A percentile compares a stretch with the other conserved stretches of the same genome.
phyloP scores from a whole-genome alignment of 2,888 invertebrate genomes.

The Scaptomyza polygonia region DNA sequence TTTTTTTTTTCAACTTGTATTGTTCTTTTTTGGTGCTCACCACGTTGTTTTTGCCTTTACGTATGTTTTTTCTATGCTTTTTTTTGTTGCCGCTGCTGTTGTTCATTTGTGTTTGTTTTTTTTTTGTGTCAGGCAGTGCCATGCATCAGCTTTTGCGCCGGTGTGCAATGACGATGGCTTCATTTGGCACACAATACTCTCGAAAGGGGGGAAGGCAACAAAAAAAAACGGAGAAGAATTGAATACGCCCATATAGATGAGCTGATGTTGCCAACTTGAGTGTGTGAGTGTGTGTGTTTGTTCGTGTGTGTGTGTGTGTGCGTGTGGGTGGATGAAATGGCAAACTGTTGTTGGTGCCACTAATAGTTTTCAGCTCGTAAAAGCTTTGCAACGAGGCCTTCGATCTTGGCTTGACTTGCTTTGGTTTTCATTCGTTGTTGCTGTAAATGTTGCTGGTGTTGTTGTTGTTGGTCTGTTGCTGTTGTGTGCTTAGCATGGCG shows the following conservation, averaged over 20 bases:
- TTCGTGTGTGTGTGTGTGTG: slow-evolving; percentile 7
- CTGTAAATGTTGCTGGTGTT: neutral
- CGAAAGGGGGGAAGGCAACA: neutral
- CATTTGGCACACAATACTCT: slow-evolving; percentile 49
- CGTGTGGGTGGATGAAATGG: slow-evolving; percentile 14
- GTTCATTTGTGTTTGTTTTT: slow-evolving; percentile 6
- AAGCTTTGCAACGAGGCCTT: slow-evolving; percentile 67
- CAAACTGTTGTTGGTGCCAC: slow-evolving; percentile 57
- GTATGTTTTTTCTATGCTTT: too few species aligned
- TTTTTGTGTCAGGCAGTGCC: slow-evolving; percentile 34
- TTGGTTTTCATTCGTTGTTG: slow-evolving; percentile 18
- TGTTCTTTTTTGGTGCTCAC: slow-evolving; percentile 20
- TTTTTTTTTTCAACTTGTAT: neutral
- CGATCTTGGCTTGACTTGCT: slow-evolving; percentile 61
- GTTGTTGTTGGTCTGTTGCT: slow-evolving; percentile 31
- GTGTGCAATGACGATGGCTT: slow-evolving; percentile 58
- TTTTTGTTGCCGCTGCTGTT: slow-evolving; percentile 12
- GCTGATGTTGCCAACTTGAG: slow-evolving; percentile 12
- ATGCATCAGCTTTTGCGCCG: slow-evolving; percentile 49
- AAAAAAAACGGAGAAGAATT: slow-evolving; percentile 1
- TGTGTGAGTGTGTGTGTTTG: slow-evolving; percentile 5
- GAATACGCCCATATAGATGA: slow-evolving; percentile 26
- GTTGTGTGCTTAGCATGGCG: slow-evolving; percentile 64
- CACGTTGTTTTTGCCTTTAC: neutral
- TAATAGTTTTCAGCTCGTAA: slow-evolving; percentile 77